Evolutionary conservation across 2,113 vertebrate species (phyloP).

Genomic region (Nerophis lumbriciformis): DNA sequence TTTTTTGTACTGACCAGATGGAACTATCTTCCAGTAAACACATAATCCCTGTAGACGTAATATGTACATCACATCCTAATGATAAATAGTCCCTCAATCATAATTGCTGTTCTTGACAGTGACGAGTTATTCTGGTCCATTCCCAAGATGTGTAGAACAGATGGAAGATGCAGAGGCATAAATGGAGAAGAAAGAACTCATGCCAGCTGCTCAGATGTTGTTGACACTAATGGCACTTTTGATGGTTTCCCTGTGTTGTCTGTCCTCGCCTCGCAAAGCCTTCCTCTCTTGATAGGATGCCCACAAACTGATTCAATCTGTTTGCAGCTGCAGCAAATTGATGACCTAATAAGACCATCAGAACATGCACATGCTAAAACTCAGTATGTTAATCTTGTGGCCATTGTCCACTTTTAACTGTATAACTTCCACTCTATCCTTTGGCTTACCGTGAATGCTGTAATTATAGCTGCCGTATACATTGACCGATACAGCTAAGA

Average conservation of each 20-base stretch:
- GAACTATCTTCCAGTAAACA: background rate
- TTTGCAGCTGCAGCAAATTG: no score
- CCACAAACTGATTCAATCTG: no score
- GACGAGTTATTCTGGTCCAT: slow-evolving; percentile 37
- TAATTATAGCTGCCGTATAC: no score
- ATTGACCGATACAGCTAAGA: no score
- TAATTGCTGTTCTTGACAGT: slow-evolving; percentile 21
- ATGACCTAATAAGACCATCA: no score
- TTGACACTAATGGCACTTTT: background rate
- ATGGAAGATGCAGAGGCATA: slow-evolving; percentile 25
- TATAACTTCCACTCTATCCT: no score
- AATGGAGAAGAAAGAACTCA: slow-evolving; percentile 11
- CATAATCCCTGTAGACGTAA: slow-evolving; percentile 24
- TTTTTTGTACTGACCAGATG: slow-evolving; percentile 11
- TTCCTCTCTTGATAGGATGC: no score
- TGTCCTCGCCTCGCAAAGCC: no score
- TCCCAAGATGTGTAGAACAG: slow-evolving; percentile 43
- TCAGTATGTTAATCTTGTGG: no score
- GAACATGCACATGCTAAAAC: no score
- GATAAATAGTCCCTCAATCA: slow-evolving; percentile 28
- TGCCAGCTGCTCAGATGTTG: slow-evolving; percentile 12
- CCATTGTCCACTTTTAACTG: no score
- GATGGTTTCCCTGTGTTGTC: background rate
- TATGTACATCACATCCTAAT: slow-evolving; percentile 7
- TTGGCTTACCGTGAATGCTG: no score